Evolutionary conservation across 2,888 invertebrate species (phyloP).

Genomic region (Disparrhopalites patrizii): DNA sequence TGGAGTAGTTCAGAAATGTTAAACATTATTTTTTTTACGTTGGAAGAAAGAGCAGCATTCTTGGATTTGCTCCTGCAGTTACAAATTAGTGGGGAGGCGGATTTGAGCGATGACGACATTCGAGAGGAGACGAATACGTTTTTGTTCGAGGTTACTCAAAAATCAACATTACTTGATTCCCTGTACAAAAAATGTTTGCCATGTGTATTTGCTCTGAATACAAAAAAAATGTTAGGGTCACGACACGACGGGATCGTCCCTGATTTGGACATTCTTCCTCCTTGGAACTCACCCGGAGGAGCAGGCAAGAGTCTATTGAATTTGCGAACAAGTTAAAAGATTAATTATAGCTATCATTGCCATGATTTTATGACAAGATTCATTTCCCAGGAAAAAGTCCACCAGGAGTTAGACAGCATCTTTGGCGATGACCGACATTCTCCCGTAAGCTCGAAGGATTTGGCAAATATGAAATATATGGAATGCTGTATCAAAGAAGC

Average conservation of each 20-base stretch:
- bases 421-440: conserved; percentile 52
- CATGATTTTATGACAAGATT: background rate
- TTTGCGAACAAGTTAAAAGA: no score
- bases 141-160: no score
- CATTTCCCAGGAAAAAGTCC: no score
- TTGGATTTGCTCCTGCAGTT: conserved; percentile 59
- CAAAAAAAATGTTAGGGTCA: no score
- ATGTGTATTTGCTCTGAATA: no score
- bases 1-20: no score
- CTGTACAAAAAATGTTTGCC: no score
- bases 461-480: conserved; percentile 51
- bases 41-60: conserved; percentile 54
- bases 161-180: no score
- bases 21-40: no score
- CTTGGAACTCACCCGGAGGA: conserved; percentile 32
- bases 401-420: conserved; percentile 54
- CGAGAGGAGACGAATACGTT: conserved; percentile 57
- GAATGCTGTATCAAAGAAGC: conserved; percentile 53
- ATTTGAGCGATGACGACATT: conserved; percentile 72
- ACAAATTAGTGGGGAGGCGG: conserved; percentile 50
- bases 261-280: conserved; percentile 33
- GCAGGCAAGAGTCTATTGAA: no score
- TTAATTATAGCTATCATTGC: no score
- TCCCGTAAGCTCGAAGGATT: conserved; percentile 53
- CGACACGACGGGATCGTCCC: conserved; percentile 33